A percentile compares a stretch with the other conserved stretches of the same genome.
Conservation (phyloP, 2,888 invertebrate genomes). For the Atethmia centrago region DNA sequence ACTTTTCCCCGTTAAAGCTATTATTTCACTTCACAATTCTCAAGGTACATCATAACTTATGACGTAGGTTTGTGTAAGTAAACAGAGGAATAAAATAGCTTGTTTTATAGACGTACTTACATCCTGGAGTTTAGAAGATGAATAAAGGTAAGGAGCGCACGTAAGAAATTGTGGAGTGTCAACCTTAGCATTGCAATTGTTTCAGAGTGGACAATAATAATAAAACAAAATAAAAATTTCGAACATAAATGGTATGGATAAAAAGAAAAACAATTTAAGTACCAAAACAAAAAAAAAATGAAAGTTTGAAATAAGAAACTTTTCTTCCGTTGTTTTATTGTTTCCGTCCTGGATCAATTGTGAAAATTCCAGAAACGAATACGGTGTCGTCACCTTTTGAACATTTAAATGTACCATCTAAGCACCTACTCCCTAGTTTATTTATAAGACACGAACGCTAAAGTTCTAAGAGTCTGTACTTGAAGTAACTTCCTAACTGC, state of each 20-base stretch:
- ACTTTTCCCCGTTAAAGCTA: slow-evolving; percentile 9
- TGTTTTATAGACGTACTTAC: slow-evolving; percentile 26
- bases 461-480: slow-evolving; percentile 44
- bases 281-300: no score
- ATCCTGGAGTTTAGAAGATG: neutral
- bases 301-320: no score
- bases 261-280: no score
- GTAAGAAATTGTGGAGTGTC: neutral
- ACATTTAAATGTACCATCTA: neutral
- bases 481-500: slow-evolving; percentile 58
- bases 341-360: neutral
- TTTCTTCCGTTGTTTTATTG: neutral
- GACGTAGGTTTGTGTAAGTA: slow-evolving; percentile 11
- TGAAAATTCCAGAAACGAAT: neutral
- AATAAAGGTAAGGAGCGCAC: neutral
- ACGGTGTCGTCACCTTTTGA: neutral
- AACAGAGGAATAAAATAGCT: slow-evolving; percentile 14
- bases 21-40: slow-evolving; percentile 26
- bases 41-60: slow-evolving; percentile 9
- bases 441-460: slow-evolving; percentile 32
- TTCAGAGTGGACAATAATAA: neutral
- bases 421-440: slow-evolving; percentile 5
- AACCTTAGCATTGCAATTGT: neutral
- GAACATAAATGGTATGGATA: no score
- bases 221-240: no score